phyloP scores from a whole-genome alignment of 2,113 vertebrate species.

The Hiodon tergisus region DNA sequence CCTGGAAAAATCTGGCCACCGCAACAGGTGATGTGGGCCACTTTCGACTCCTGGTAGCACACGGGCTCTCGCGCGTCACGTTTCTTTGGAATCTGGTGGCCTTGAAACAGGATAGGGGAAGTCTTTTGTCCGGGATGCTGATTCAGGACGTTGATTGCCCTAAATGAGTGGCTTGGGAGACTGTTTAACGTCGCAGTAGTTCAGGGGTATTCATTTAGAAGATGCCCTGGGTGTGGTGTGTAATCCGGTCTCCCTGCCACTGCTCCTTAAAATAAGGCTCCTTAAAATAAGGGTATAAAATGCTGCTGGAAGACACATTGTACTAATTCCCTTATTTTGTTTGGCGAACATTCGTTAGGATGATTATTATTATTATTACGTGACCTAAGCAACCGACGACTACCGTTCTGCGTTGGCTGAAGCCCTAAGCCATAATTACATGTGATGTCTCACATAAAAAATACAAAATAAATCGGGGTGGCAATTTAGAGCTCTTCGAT shows the following conservation, averaged over 20 bases:
- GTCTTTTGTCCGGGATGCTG: constrained; percentile 2
- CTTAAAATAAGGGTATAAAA: constrained; percentile 21
- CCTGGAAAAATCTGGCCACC: background rate
- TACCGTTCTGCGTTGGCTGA: constrained; percentile 42
- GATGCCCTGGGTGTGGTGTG: constrained; percentile 30
- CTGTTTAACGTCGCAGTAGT: constrained; percentile 27
- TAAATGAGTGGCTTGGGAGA: constrained; percentile 30
- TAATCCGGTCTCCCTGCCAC: constrained; percentile 19
- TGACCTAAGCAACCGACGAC: constrained; percentile 54
- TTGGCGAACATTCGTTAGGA: constrained; percentile 49
- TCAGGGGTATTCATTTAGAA: constrained; percentile 32
- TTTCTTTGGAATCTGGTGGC: constrained; percentile 5
- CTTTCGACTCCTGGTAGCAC: background rate
- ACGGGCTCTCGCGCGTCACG: background rate
- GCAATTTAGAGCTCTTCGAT: constrained; percentile 49
- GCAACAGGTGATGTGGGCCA: background rate
- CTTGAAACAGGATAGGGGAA: constrained; percentile 11
- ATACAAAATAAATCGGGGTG: constrained; percentile 46
- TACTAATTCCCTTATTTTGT: constrained; percentile 62
- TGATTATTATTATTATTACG: constrained; percentile 66
- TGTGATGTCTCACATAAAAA: constrained; percentile 45
- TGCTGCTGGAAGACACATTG: constrained; percentile 48
- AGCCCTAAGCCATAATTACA: constrained; percentile 51
- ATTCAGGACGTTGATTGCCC: constrained; percentile 20
- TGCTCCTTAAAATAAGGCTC: constrained; percentile 30